Base-by-base conservation (phyloP, 2,797 vertebrate genomes). In the Neostethus bicornis region DNA sequence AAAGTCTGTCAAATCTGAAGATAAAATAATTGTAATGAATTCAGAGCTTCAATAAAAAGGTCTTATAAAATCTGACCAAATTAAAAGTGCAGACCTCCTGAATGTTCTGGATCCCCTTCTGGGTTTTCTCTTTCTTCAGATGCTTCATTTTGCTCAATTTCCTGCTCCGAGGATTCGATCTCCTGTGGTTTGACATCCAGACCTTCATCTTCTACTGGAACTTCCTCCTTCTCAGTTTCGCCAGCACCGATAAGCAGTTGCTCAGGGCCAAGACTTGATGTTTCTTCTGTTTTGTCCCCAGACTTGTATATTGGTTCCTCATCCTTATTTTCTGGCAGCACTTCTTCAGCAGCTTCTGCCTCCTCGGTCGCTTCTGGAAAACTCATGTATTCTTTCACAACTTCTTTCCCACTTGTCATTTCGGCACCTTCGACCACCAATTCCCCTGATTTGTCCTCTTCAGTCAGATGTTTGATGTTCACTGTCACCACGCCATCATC, bases 1-100 rank as follows among this genome's bases (percentile, higher is more conserved):
- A 82, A 91, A 92, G 2, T 87, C 90, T 25, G 88, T 89, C 54
- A 91, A 81, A 80, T 89, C 92, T 93, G 57, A 31, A 8, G 39
- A 57, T 38, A 37, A 6, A 58, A 44, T 1, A 51, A 3, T 39
- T 25, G 19, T n/a, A 16, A 9, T 26, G 2, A 4, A n/a, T 8
- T 11, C 20, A 29, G 13, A 13, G 9, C 3, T 0, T 24, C 7
- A 11, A 5, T 12, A 14, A 29, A 31, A n/a, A n/a, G n/a, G n/a
- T n/a, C n/a, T n/a, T n/a, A n/a, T n/a, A n/a, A n/a, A n/a, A n/a
- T n/a, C n/a, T n/a, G n/a, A n/a, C n/a, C n/a, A n/a, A 4, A 13
- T 13, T 39, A 1, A 32, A 38, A 20, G 9, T 13, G 49, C 4
- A 1, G 5, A 90, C 82, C 85, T 74, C 76, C 44, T 32, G 73